Conservation (phyloP, 2,888 invertebrate genomes). For the Ophion costatus region DNA sequence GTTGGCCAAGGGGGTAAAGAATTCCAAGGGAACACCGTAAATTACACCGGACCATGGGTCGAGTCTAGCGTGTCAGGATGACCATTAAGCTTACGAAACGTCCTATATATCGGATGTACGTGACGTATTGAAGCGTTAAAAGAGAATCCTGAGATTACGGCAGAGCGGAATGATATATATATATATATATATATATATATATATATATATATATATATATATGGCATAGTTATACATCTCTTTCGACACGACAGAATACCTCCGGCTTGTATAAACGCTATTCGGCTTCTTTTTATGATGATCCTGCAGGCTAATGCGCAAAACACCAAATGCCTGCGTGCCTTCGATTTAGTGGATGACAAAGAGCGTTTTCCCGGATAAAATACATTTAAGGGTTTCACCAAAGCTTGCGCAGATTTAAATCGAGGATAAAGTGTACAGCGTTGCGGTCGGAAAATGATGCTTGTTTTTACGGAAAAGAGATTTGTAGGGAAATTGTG, state of each 20-base stretch:
- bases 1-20: slow-evolving; percentile 46
- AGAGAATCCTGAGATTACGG: slow-evolving; percentile 65
- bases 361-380: not conserved
- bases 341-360: not conserved
- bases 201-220: not conserved
- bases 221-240: slow-evolving; percentile 44
- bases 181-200: not conserved
- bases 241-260: slow-evolving; percentile 43
- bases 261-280: slow-evolving; percentile 25
- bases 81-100: slow-evolving; percentile 61
- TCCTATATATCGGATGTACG: slow-evolving; percentile 64
- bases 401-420: not conserved
- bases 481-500: not conserved
- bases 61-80: slow-evolving; percentile 60
- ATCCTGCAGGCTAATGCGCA: slow-evolving; percentile 51
- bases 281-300: slow-evolving; percentile 39
- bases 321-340: slow-evolving; percentile 4
- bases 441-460: not conserved
- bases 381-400: not conserved
- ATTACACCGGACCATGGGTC: slow-evolving; percentile 65
- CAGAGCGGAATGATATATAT: slow-evolving; percentile 15
- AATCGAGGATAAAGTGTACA: not conserved
- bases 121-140: slow-evolving; percentile 68
- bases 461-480: not conserved
- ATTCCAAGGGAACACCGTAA: slow-evolving; percentile 55